Evolutionary conservation across 2,797 vertebrate genomes (phyloP).

Genomic region (Podarcis siculus): DNA sequence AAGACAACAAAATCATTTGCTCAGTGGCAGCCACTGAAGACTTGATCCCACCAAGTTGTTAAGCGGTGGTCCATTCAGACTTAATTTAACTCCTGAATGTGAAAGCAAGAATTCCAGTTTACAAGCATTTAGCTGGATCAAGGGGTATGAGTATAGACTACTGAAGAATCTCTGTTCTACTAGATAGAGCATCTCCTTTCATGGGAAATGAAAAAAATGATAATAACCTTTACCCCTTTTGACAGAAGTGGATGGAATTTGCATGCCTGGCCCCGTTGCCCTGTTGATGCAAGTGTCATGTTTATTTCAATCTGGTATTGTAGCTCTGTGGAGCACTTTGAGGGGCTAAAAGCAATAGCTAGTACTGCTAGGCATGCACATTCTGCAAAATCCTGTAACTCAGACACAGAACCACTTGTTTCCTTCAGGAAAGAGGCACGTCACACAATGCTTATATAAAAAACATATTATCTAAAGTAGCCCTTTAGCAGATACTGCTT

Average conservation of each 20-base stretch:
- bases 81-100: conserved; percentile 17
- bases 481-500: not conserved
- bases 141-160: not conserved
- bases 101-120: not conserved
- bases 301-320: too few relatives aligned
- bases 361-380: not conserved
- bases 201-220: too few relatives aligned
- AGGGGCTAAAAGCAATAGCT: not conserved
- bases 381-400: not conserved
- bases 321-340: not conserved
- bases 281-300: not conserved
- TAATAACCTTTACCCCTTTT: too few relatives aligned
- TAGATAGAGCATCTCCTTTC: not conserved
- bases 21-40: not conserved
- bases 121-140: not conserved
- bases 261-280: too few relatives aligned
- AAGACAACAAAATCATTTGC: conserved; percentile 3
- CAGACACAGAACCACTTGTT: not conserved
- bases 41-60: not conserved
- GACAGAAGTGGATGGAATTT: too few relatives aligned
- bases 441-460: not conserved
- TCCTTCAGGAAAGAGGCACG: not conserved
- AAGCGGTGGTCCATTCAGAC: not conserved
- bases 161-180: not conserved
- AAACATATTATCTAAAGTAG: not conserved